phyloP scores from a whole-genome alignment of 2,888 invertebrate species.

The Nowickia ferox region DNA sequence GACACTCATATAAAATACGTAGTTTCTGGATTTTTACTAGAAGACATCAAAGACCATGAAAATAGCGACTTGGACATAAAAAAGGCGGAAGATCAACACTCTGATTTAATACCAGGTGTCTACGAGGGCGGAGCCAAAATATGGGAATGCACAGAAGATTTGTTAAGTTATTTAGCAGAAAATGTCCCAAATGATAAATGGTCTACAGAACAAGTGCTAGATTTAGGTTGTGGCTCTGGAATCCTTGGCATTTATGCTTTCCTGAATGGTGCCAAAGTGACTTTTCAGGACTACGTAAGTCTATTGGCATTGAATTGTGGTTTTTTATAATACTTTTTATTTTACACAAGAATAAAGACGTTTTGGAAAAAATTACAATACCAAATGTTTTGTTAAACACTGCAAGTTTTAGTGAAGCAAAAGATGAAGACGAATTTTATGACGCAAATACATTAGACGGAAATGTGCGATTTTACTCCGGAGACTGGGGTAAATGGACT shows the following conservation, averaged over 20 bases:
- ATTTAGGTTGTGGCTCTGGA: constrained; percentile 96
- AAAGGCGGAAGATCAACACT: constrained; percentile 86
- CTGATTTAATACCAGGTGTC: constrained; percentile 89
- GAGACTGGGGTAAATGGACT: constrained; percentile 89
- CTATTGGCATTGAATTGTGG: background rate
- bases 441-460: constrained; percentile 58
- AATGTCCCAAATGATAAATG: constrained; percentile 80
- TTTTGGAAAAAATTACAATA: constrained; percentile 90
- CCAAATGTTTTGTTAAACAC: constrained; percentile 90
- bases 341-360: constrained; percentile 91
- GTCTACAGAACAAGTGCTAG: constrained; percentile 87
- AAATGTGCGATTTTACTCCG: constrained; percentile 86
- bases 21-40: constrained; percentile 77
- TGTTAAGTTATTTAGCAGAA: constrained; percentile 87
- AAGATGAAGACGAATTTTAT: constrained; percentile 24
- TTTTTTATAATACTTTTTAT: background rate
- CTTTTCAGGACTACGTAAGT: constrained; percentile 97
- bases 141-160: constrained; percentile 96
- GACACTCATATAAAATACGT: constrained; percentile 75
- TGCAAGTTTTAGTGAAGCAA: constrained; percentile 59
- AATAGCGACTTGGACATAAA: constrained; percentile 79
- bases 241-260: constrained; percentile 92
- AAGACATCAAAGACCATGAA: constrained; percentile 76
- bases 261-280: constrained; percentile 87
- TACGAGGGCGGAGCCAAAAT: constrained; percentile 97